Base-by-base conservation (phyloP, 2,888 invertebrate genomes). In the Hydropsyche betteni region DNA sequence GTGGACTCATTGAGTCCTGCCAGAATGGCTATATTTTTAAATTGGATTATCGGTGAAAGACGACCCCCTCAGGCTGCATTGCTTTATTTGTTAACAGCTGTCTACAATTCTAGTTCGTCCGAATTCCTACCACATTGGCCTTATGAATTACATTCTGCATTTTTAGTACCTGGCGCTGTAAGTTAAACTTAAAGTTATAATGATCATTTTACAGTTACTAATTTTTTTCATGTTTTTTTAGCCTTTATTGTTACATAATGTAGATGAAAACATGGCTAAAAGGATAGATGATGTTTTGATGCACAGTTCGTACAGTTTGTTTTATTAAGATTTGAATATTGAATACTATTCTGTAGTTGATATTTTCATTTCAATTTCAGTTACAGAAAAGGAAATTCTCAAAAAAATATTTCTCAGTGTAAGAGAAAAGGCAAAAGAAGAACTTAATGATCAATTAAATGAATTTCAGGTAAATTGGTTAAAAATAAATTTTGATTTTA, bases 41-140 rank as follows among this genome's bases (percentile, higher is more conserved):
- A 98, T 86, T 86, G 87, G 87, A 80, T 87, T 68, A 80, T 86
- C 0, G 86, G 85, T 0, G 87, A 87, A 78, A 82, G 86, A 64
- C 84, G 87, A 44, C 76, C 69, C 82, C 73, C 82, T 79, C 82
- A 90, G 89, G 86, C 87, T 0, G 83, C 83, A 68, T 83, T 90
- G 80, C 94, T 99, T 86, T 96, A 98, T 85, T 90, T 98, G 80
- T 91, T 99, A 82, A 96, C 98, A 78, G 96, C 97, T 83, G 89
- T 94, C 74, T 98, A 95, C 87, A 94, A 95, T 82, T 90, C 92
- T 81, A 95, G 95, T 71, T 92, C 91, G 80, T 88, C 91, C 74
- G 94, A 95, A 86, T 97, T 99, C 82, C 94, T 98, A 91, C 91
- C 96, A 75, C 95, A 97, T 84, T 99, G 99, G 98, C 98, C 98